A percentile compares a stretch with the other conserved stretches of the same genome.
phyloP scores from a whole-genome alignment of 2,113 vertebrate genomes.

The Rhynchomys soricoides region DNA sequence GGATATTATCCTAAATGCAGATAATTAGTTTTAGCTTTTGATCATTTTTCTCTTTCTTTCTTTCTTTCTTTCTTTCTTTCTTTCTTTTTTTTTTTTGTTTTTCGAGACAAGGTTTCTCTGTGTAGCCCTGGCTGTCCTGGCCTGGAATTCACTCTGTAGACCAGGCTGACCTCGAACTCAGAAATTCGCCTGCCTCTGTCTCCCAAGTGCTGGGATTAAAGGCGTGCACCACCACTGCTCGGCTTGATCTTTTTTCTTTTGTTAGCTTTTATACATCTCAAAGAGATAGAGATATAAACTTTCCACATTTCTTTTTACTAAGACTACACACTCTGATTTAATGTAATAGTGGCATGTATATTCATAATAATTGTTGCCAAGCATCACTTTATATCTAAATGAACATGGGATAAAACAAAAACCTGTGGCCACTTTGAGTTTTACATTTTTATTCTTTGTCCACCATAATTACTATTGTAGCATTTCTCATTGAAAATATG shows the following conservation, averaged over 20 bases:
- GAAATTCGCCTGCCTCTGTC: too few species aligned
- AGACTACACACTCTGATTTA: neutral
- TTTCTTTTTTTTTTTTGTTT: too few species aligned
- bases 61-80: too few species aligned
- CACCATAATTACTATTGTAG: too few species aligned
- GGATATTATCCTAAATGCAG: neutral
- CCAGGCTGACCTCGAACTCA: too few species aligned
- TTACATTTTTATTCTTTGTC: neutral
- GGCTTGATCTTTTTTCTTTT: neutral
- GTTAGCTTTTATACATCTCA: neutral
- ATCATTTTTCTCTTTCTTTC: neutral
- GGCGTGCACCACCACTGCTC: too few species aligned
- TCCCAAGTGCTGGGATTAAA: too few species aligned
- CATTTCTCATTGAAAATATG: too few species aligned
- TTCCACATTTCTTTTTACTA: neutral
- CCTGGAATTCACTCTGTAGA: too few species aligned
- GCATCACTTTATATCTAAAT: neutral
- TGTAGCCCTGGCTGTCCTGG: too few species aligned
- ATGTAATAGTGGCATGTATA: neutral
- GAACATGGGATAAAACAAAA: neutral
- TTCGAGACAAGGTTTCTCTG: too few species aligned
- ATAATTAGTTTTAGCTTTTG: neutral
- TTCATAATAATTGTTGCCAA: neutral
- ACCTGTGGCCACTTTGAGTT: neutral
- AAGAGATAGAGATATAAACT: neutral